A percentile compares a stretch with the other conserved stretches of the same genome.
Evolutionary conservation across 2,888 invertebrate species (phyloP).

Genomic region (Tetanocera ferruginea): DNA sequence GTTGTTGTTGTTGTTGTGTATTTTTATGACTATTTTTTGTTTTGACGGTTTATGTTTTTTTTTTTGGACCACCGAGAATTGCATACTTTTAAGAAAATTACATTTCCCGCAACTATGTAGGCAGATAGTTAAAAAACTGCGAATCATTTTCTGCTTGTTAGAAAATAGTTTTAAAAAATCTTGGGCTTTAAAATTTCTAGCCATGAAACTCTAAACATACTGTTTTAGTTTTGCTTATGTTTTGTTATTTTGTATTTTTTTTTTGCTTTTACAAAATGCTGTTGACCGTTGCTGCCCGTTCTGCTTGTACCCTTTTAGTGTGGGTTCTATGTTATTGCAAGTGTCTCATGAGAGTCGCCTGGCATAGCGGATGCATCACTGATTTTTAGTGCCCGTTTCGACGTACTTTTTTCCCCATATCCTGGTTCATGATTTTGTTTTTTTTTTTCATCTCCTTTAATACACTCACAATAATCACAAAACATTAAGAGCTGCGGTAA

Average conservation of each 20-base stretch:
- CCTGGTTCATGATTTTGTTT: neutral
- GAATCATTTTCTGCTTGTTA: no score
- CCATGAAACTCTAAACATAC: no score
- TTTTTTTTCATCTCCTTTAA: neutral
- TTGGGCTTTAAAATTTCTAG: no score
- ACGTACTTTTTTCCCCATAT: neutral
- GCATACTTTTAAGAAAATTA: no score
- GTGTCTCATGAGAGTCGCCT: slow-evolving; percentile 17
- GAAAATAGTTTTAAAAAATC: no score
- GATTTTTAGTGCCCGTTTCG: slow-evolving; percentile 1
- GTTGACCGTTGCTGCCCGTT: neutral
- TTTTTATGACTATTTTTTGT: no score
- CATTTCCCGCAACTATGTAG: no score
- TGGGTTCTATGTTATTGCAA: neutral
- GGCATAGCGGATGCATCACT: slow-evolving; percentile 2
- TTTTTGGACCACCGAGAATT: no score
- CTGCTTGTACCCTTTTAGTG: neutral
- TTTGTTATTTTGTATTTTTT: neutral
- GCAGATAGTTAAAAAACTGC: no score
- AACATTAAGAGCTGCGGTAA: slow-evolving; percentile 8
- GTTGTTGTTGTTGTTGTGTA: no score
- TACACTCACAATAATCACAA: slow-evolving; percentile 3
- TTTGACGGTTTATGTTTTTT: no score
- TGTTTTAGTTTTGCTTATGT: no score
- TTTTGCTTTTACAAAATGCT: neutral